Percentiles rank a stretch among this genome's conserved stretches.
Evolutionary conservation across 2,888 invertebrate genomes (phyloP).

Genomic region (Rhamnusium bicolor): DNA sequence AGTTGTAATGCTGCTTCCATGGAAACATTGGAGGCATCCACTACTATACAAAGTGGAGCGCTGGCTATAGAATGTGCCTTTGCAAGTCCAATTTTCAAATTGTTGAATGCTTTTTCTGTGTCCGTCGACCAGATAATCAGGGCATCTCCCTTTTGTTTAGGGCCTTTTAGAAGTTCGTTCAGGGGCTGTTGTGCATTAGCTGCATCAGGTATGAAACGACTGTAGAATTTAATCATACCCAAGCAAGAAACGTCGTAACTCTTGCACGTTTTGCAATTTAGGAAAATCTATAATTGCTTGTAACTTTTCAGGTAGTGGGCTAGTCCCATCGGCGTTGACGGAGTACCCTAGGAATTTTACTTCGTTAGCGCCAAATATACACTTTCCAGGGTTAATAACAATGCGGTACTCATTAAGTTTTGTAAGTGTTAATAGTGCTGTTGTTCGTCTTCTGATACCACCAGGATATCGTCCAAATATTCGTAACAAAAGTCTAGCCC

Average conservation of each 20-base stretch:
- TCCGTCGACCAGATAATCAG: background rate
- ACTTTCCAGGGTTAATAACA: slow-evolving; percentile 24
- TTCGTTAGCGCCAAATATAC: slow-evolving; percentile 5
- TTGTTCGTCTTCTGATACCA: background rate
- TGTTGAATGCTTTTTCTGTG: background rate
- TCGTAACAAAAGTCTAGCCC: background rate
- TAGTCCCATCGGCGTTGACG: slow-evolving; percentile 2
- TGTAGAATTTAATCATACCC: slow-evolving; percentile 17
- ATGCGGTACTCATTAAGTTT: background rate
- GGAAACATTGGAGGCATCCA: slow-evolving; percentile 13
- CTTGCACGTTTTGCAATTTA: background rate
- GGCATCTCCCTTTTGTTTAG: background rate
- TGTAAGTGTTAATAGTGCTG: background rate
- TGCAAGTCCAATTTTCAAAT: background rate
- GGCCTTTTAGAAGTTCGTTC: background rate
- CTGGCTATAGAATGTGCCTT: background rate
- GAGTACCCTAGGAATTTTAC: slow-evolving; percentile 30
- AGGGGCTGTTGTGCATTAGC: background rate
- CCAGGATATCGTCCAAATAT: background rate
- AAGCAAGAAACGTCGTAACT: slow-evolving; percentile 9
- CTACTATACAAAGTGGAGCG: background rate
- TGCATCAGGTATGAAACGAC: background rate
- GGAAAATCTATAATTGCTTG: slow-evolving; percentile 20
- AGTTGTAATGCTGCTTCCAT: slow-evolving; percentile 24
- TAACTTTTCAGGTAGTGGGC: slow-evolving; percentile 28